phyloP scores from a whole-genome alignment of 2,888 invertebrate species.

The Caenorhabditis japonica region DNA sequence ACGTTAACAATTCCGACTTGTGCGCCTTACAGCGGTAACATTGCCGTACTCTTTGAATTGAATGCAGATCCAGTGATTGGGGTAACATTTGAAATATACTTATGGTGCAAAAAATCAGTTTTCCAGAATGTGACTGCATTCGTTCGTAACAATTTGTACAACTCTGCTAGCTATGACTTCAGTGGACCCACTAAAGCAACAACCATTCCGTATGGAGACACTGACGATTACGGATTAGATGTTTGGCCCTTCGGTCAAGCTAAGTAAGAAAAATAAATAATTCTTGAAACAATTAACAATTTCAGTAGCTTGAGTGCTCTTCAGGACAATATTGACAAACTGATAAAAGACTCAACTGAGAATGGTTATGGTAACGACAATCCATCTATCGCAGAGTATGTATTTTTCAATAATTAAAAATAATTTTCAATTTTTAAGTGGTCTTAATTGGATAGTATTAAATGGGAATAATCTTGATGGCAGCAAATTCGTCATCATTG shows the following conservation, averaged over 20 bases:
- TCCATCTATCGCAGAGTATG: background rate
- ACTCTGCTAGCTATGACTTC: slow-evolving; percentile 23
- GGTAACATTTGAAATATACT: too few relatives aligned
- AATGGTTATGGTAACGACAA: background rate
- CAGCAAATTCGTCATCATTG: slow-evolving; percentile 14
- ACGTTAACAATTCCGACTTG: slow-evolving; percentile 12
- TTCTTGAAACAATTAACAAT: background rate
- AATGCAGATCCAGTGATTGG: background rate
- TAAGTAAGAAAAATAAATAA: slow-evolving; percentile 5
- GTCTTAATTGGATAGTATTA: too few relatives aligned
- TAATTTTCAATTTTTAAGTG: too few relatives aligned
- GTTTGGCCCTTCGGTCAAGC: slow-evolving; percentile 3
- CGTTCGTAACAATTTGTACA: slow-evolving; percentile 16
- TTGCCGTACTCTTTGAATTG: slow-evolving; percentile 24
- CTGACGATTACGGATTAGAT: slow-evolving; percentile 1
- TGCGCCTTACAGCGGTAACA: slow-evolving; percentile 23
- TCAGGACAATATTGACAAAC: slow-evolving; percentile 10
- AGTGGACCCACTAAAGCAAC: slow-evolving; percentile 10
- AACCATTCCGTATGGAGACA: slow-evolving; percentile 22
- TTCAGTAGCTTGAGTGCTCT: slow-evolving; percentile 18
- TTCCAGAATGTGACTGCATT: slow-evolving; percentile 10
- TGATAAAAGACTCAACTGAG: background rate
- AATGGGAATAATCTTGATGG: too few relatives aligned
- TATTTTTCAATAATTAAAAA: too few relatives aligned
- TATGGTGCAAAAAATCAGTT: too few relatives aligned